Conservation (phyloP, 2,797 vertebrate species). For the Simalia tracyae region DNA sequence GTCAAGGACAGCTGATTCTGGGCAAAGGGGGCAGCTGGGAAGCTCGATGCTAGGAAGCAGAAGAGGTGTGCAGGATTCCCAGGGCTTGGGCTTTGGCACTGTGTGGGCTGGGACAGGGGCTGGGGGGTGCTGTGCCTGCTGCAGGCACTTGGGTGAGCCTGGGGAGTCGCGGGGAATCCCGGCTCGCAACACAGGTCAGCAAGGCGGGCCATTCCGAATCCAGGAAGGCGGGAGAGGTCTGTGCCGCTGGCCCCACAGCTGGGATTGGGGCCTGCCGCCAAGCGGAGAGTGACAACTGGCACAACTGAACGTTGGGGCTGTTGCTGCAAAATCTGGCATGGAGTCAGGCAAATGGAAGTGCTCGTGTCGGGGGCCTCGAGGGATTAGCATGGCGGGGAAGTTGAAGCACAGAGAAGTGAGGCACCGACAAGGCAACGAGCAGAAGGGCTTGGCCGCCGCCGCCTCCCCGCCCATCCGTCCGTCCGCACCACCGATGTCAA, state of each 20-base stretch:
- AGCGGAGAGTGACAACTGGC: not conserved
- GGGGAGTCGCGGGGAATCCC: not conserved
- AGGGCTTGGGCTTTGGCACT: constrained; percentile 13
- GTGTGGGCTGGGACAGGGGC: not conserved
- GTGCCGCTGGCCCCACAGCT: not conserved
- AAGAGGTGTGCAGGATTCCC: not conserved
- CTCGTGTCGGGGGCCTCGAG: too few relatives aligned
- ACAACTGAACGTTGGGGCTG: too few relatives aligned
- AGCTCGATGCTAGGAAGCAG: not conserved
- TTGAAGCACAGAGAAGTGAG: not conserved
- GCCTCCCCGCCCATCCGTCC: too few relatives aligned
- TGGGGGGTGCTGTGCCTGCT: not conserved
- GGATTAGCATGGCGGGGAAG: not conserved
- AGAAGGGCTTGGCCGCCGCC: not conserved
- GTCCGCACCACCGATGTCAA: not conserved
- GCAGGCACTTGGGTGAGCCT: too few relatives aligned
- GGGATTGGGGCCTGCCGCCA: not conserved
- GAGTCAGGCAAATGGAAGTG: too few relatives aligned
- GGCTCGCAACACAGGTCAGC: not conserved
- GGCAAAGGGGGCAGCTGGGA: not conserved
- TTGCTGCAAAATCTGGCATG: not conserved
- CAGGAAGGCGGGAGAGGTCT: not conserved
- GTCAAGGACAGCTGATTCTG: not conserved
- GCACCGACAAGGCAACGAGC: not conserved
- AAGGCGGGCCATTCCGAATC: not conserved